Conservation (phyloP, 2,888 invertebrate genomes). For the Mactromeris polynyma region DNA sequence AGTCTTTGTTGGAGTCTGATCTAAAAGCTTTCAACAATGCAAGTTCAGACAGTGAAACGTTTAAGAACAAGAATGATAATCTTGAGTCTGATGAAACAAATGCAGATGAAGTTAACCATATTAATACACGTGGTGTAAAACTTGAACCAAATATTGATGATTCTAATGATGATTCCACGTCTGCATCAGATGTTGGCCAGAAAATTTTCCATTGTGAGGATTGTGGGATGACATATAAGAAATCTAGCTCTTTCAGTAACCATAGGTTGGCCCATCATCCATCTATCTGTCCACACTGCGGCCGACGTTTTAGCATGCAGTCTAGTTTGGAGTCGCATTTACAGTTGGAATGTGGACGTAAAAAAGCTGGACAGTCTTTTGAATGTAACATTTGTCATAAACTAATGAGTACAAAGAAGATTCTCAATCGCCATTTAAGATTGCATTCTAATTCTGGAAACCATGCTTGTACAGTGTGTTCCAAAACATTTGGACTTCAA, state of each 20-base stretch:
- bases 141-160: not conserved
- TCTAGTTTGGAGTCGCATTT: slow-evolving; percentile 65
- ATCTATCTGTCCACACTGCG: slow-evolving; percentile 64
- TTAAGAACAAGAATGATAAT: slow-evolving; percentile 10
- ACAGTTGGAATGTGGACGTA: slow-evolving; percentile 57
- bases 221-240: slow-evolving; percentile 63
- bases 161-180: slow-evolving; percentile 4
- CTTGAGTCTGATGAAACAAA: not conserved
- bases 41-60: slow-evolving; percentile 32
- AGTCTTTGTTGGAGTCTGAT: slow-evolving; percentile 65
- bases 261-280: slow-evolving; percentile 66
- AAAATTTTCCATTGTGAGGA: slow-evolving; percentile 60
- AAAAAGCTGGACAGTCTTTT: slow-evolving; percentile 30
- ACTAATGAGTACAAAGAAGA: slow-evolving; percentile 59
- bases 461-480: slow-evolving; percentile 55
- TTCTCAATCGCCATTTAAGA: slow-evolving; percentile 55
- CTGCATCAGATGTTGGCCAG: not conserved
- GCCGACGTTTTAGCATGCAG: slow-evolving; percentile 58
- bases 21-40: slow-evolving; percentile 36
- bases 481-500: slow-evolving; percentile 50
- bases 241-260: slow-evolving; percentile 63
- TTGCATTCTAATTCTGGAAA: slow-evolving; percentile 51
- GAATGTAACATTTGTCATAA: slow-evolving; percentile 66
- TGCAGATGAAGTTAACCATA: not conserved
- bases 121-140: not conserved